phyloP scores from a whole-genome alignment of 1,140 invertebrate species.

The Polyergus mexicanus region DNA sequence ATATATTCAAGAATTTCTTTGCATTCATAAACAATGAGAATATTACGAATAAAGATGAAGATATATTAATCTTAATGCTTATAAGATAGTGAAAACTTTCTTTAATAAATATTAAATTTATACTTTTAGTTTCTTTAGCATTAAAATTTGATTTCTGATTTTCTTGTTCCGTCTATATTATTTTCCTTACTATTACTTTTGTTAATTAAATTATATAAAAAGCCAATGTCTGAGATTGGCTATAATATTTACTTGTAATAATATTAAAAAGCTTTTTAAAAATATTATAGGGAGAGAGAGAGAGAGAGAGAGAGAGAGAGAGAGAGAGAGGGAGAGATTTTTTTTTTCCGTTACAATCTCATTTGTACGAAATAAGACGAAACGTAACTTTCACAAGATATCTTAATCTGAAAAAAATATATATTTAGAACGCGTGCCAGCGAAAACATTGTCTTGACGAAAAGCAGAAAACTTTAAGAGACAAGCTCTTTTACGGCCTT shows the following conservation, averaged over 20 bases:
- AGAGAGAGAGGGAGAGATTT: too few relatives aligned
- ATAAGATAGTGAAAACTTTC: background rate
- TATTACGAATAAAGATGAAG: background rate
- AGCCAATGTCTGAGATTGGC: background rate
- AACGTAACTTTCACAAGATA: constrained; percentile 1
- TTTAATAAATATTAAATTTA: background rate
- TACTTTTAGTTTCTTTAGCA: background rate
- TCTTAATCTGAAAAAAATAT: constrained; percentile 26
- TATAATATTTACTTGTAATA: background rate
- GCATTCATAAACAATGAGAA: background rate
- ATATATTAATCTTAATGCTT: background rate
- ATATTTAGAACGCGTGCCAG: constrained; percentile 29
- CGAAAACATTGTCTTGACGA: constrained; percentile 31
- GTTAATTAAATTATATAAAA: background rate
- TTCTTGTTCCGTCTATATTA: background rate
- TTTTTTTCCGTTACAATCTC: background rate
- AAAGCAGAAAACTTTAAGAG: constrained; percentile 42
- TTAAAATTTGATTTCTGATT: constrained; percentile 12
- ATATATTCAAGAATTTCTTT: background rate
- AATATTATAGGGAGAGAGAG: background rate
- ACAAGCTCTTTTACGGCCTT: constrained; percentile 1
- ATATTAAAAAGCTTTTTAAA: background rate
- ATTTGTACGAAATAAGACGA: background rate
- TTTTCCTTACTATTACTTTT: background rate
- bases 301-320: too few relatives aligned